Evolutionary conservation across 2,888 invertebrate species (phyloP), one percentile per base, ranked within the genome.

Genomic region (Bimastos eiseni): DNA sequence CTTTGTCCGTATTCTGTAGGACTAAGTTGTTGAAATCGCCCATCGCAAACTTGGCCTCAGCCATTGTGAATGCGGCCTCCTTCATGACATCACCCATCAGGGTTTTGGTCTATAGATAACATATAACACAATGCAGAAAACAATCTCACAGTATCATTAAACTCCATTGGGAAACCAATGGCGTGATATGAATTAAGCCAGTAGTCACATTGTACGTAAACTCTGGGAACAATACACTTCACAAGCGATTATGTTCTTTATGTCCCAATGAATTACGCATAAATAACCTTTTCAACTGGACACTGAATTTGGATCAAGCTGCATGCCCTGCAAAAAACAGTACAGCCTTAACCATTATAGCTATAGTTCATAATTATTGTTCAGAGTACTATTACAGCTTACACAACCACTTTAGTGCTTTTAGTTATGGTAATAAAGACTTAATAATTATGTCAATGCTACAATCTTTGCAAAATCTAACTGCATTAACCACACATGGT

Each of bases 41-140:
- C 41, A 98, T 98, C 0, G 99, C 97, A 95, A 99, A 99, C 95
- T 99, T 99, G 13, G 99, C 99, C 95, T 99, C 99, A 0, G 99
- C 99, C 92, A 99, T 95, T 4, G 99, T 99, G 95, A 99, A 99
- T 1, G 99, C 98, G 90, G 99, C 99, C 34, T 99, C 98, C 95
- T 99, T 99, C 99, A 99, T 99, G 89, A 99, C 98, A 94, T 99
- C 99, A 92, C 98, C 98, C 98, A 99, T 99, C 93, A 98, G 96
- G 90, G 97, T 97, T 96, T 99, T 99, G 44, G 98, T 98, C 98
- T 98, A 95, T n/a, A 70, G n/a, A n/a, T n/a, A 70, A 13, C 8
- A n/a, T 70, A n/a, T 70, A n/a, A 70, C n/a, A 70, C 30, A 70
- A 55, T 55, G 55, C 1, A 41, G 89, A 93, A 91, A 89, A 33